phyloP scores from a whole-genome alignment of 2,797 vertebrate genomes.

The Catostomus latipinnis region DNA sequence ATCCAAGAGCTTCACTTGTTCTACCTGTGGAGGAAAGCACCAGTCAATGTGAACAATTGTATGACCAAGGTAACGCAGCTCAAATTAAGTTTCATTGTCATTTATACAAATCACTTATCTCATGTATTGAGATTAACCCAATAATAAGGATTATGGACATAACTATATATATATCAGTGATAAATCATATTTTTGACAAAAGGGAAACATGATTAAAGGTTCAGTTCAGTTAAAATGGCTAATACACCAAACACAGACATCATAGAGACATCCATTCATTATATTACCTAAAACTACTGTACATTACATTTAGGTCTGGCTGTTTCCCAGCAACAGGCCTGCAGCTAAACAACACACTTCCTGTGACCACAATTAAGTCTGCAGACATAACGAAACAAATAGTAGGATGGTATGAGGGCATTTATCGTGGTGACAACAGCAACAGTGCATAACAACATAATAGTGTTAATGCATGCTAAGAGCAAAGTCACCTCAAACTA shows the following conservation, averaged over 20 bases:
- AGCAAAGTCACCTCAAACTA: background rate
- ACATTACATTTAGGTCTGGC: slow-evolving; percentile 15
- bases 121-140: background rate
- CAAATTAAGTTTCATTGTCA: background rate
- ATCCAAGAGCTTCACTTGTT: slow-evolving; percentile 95
- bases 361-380: slow-evolving; percentile 22
- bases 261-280: background rate
- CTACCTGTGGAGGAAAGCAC: slow-evolving; percentile 80
- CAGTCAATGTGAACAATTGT: background rate
- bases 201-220: background rate
- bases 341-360: slow-evolving; percentile 38
- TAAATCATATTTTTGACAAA: background rate
- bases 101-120: no score
- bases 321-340: slow-evolving; percentile 60
- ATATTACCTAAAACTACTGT: slow-evolving; percentile 4
- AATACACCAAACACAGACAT: background rate
- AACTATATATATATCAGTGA: no score
- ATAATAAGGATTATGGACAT: no score
- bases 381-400: slow-evolving; percentile 21
- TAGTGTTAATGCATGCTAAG: no score
- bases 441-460: background rate
- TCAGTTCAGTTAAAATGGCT: background rate
- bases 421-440: background rate
- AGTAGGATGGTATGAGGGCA: background rate
- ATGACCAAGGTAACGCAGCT: background rate